Conservation (phyloP, 2,113 vertebrate genomes). For the Psittacula cyanocephala region DNA sequence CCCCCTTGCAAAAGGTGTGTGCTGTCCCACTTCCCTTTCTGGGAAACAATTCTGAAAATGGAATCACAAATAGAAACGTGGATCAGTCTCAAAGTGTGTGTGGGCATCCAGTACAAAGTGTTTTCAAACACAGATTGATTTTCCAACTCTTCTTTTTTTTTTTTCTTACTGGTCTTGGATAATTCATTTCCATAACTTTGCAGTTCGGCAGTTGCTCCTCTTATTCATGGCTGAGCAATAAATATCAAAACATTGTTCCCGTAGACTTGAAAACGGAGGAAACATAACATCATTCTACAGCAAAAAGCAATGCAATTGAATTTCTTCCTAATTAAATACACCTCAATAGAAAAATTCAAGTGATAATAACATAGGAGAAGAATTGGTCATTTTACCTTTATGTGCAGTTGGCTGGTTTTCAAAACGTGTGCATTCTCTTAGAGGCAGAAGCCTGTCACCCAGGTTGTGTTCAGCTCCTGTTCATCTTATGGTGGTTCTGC, state of each 20-base stretch:
- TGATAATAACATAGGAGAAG: neutral
- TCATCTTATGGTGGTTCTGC: neutral
- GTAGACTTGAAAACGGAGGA: neutral
- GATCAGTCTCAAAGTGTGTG: neutral
- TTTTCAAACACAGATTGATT: neutral
- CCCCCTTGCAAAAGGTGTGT: neutral
- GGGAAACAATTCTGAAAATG: neutral
- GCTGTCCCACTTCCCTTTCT: neutral
- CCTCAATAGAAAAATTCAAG: neutral
- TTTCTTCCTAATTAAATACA: neutral
- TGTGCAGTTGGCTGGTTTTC: neutral
- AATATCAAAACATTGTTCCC: neutral
- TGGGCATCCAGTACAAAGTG: neutral
- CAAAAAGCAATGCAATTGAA: neutral
- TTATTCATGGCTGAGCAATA: slow-evolving; percentile 13
- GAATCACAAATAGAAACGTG: neutral
- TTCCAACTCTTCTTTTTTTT: neutral
- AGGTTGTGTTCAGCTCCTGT: neutral
- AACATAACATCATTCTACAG: neutral
- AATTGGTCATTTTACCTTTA: neutral
- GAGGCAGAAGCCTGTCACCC: neutral
- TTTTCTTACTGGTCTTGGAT: neutral
- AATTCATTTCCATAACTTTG: neutral
- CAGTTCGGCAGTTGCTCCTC: neutral
- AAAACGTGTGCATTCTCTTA: neutral